These are phyloP conservation scores for Theodoxus fluviatilis DNA, from an alignment of 2,888 invertebrate species.

Conservation along the genomic window DNA sequence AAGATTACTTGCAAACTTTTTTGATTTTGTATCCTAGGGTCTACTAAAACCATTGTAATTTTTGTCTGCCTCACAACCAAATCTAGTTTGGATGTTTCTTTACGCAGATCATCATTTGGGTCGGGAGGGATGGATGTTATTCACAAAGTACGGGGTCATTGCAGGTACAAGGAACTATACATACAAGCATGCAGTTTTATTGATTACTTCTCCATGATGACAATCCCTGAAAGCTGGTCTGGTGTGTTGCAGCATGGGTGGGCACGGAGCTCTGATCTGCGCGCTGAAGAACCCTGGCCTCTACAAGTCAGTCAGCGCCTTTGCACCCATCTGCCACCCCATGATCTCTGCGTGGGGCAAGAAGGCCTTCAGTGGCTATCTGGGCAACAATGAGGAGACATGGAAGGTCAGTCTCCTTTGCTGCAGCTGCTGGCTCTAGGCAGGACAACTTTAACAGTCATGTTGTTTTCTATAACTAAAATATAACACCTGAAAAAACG, in stretches of 20 bases:
- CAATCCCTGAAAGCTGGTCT: too few species aligned
- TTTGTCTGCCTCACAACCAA: too few species aligned
- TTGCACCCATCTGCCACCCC: constrained; percentile 94
- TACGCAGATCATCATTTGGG: too few species aligned
- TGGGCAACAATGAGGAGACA: constrained; percentile 68
- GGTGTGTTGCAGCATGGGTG: constrained; percentile 94
- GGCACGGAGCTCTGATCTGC: constrained; percentile 92
- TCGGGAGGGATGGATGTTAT: too few species aligned
- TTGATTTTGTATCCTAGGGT: too few species aligned
- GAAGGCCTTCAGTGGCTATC: constrained; percentile 78
- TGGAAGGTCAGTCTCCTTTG: constrained; percentile 65
- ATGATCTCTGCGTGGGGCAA: constrained; percentile 83
- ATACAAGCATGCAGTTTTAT: not conserved
- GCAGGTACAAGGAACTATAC: too few species aligned
- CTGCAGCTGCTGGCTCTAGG: not conserved
- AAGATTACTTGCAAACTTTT: too few species aligned
- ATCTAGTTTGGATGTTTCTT: too few species aligned
- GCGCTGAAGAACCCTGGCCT: constrained; percentile 88
- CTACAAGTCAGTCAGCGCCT: constrained; percentile 84
- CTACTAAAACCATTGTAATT: too few species aligned
- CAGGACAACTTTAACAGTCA: not conserved
- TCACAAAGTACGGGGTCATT: too few species aligned
- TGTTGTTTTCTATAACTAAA: not conserved
- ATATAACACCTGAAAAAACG: not conserved
- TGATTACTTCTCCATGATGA: not conserved